phyloP scores from a whole-genome alignment of 2,888 invertebrate species.

The Drosophila pseudotakahashii region DNA sequence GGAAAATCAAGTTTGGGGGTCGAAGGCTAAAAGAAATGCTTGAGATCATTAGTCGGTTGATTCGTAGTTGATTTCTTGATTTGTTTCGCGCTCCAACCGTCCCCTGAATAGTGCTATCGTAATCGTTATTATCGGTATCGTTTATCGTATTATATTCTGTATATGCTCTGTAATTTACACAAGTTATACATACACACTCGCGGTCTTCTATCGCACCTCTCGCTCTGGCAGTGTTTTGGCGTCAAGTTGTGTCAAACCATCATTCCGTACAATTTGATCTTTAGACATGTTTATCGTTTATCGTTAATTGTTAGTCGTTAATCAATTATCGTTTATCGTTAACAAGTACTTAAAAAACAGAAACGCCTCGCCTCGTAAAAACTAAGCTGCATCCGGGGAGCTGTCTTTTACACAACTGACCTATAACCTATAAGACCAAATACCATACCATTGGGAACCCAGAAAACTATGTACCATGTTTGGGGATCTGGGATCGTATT shows the following conservation, averaged over 20 bases:
- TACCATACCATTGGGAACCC: constrained; percentile 1
- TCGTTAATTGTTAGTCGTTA: constrained; percentile 22
- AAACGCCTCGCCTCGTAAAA: constrained; percentile 32
- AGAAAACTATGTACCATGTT: constrained; percentile 5
- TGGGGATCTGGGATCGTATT: background rate
- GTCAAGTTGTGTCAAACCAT: constrained; percentile 83
- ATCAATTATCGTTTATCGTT: constrained; percentile 22
- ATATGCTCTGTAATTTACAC: constrained; percentile 47
- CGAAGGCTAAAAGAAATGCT: constrained; percentile 50
- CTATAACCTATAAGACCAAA: constrained; percentile 34
- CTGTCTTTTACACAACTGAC: constrained; percentile 33
- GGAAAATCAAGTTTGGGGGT: constrained; percentile 16
- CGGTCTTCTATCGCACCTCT: constrained; percentile 57
- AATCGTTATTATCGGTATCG: constrained; percentile 30
- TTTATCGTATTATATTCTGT: constrained; percentile 28
- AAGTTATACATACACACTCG: constrained; percentile 35
- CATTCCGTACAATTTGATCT: constrained; percentile 79
- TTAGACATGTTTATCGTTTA: background rate
- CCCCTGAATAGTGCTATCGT: constrained; percentile 30
- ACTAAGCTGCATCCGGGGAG: too few relatives aligned
- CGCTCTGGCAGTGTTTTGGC: constrained; percentile 83
- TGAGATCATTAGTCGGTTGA: constrained; percentile 67
- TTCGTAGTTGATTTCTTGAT: constrained; percentile 36
- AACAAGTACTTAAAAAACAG: constrained; percentile 44
- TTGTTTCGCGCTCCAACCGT: constrained; percentile 23